A percentile compares a stretch with the other conserved stretches of the same genome.
phyloP scores from a whole-genome alignment of 2,888 invertebrate genomes.

The Pyrgus malvae region DNA sequence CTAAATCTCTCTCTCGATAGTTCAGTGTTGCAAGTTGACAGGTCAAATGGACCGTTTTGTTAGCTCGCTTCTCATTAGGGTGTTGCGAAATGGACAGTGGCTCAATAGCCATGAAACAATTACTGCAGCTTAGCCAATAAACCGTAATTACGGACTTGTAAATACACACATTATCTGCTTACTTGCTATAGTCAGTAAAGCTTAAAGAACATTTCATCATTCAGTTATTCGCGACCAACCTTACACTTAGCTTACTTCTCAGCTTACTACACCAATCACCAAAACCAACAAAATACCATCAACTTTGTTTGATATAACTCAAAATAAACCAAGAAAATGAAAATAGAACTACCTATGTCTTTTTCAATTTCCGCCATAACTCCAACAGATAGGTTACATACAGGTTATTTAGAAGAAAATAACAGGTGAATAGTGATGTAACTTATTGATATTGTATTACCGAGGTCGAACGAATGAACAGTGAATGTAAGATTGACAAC shows the following conservation, averaged over 20 bases:
- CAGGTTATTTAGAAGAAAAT: not conserved
- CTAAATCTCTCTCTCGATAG: slow-evolving; percentile 6
- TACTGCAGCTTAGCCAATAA: slow-evolving; percentile 15
- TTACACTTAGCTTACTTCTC: too few species aligned
- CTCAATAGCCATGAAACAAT: slow-evolving; percentile 21
- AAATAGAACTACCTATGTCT: too few species aligned
- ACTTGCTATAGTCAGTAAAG: too few species aligned
- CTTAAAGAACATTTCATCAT: too few species aligned
- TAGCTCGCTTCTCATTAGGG: slow-evolving; percentile 18
- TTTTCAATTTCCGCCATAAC: too few species aligned
- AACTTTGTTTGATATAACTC: too few species aligned
- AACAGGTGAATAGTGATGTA: slow-evolving; percentile 9
- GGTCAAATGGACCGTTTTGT: slow-evolving; percentile 18
- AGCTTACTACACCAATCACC: too few species aligned
- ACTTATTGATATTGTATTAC: not conserved
- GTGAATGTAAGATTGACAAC: slow-evolving; percentile 2
- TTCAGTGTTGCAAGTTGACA: slow-evolving; percentile 25
- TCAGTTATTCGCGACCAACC: too few species aligned
- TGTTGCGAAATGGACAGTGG: slow-evolving; percentile 20
- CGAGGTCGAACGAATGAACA: slow-evolving; percentile 7
- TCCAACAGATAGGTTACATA: not conserved
- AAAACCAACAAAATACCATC: too few species aligned
- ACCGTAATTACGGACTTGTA: slow-evolving; percentile 10
- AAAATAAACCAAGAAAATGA: too few species aligned
- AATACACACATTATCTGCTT: not conserved